Conservation (phyloP, 1,140 invertebrate species). For the Drosophila mayri region DNA sequence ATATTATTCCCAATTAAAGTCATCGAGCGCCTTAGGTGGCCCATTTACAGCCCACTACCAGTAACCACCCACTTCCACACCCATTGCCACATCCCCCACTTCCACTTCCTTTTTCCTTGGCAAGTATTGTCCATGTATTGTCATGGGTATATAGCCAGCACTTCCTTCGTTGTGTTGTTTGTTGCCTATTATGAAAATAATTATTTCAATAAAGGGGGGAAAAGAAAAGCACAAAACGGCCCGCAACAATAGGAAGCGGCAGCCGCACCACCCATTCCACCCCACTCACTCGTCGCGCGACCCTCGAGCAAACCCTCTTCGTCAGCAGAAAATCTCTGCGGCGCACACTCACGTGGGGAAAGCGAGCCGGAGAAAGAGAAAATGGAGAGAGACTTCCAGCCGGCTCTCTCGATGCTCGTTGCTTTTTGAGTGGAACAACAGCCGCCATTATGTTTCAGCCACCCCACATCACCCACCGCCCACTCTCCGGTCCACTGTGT, state of each 20-base stretch:
- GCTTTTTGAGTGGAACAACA: constrained; percentile 78
- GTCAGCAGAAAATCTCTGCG: constrained; percentile 77
- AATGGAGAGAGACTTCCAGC: constrained; percentile 55
- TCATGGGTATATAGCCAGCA: constrained; percentile 27
- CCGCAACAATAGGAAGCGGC: constrained; percentile 63
- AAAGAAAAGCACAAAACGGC: constrained; percentile 82
- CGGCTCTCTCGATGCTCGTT: constrained; percentile 59
- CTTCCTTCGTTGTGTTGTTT: constrained; percentile 72
- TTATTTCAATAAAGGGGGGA: constrained; percentile 84
- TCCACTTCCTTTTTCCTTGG: neutral
- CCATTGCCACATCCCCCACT: neutral
- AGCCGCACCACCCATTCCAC: constrained; percentile 13
- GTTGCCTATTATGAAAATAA: constrained; percentile 84
- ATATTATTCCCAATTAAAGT: constrained; percentile 85
- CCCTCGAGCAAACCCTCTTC: constrained; percentile 65
- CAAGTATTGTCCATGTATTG: constrained; percentile 54
- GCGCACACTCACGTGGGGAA: constrained; percentile 32
- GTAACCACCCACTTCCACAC: constrained; percentile 12
- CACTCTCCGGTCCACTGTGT: constrained; percentile 1
- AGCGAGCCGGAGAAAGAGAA: neutral
- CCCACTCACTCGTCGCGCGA: neutral
- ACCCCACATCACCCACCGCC: neutral
- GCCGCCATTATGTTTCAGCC: constrained; percentile 75
- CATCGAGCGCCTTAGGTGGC: constrained; percentile 82
- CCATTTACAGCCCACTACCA: constrained; percentile 54